Evolutionary conservation across 2,888 invertebrate genomes (phyloP).

Genomic region (Catocala sponsa): DNA sequence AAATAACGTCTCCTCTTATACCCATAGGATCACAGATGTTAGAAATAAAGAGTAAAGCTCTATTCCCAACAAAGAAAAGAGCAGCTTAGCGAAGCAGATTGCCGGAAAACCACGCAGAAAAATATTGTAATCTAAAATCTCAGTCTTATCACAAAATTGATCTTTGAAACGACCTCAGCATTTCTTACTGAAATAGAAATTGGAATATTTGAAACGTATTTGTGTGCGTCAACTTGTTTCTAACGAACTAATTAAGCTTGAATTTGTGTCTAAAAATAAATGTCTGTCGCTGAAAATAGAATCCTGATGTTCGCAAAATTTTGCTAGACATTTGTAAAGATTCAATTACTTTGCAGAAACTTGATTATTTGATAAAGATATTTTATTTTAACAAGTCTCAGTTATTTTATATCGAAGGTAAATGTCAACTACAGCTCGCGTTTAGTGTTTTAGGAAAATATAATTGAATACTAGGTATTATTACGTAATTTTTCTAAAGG

Average conservation of each 20-base stretch:
- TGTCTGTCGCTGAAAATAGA: neutral
- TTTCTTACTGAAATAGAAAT: conserved; percentile 19
- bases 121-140: neutral
- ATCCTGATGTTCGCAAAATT: conserved; percentile 4
- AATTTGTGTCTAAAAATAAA: conserved; percentile 5
- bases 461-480: too few relatives aligned
- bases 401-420: too few relatives aligned
- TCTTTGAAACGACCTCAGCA: conserved; percentile 12
- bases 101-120: too few relatives aligned
- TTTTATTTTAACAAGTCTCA: too few relatives aligned
- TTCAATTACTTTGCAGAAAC: neutral
- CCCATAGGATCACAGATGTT: too few relatives aligned
- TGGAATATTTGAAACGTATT: conserved; percentile 9
- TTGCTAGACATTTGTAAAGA: neutral
- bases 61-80: neutral
- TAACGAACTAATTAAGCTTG: conserved; percentile 9
- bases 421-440: too few relatives aligned
- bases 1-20: too few relatives aligned
- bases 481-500: too few relatives aligned
- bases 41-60: too few relatives aligned
- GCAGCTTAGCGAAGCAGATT: neutral
- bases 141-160: conserved; percentile 24
- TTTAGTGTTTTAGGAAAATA: too few relatives aligned
- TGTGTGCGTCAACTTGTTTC: conserved; percentile 18
- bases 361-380: neutral